These are phyloP conservation scores for Clarias macrocephalus DNA, from an alignment of 2,113 vertebrate species.

Conservation along the genomic window DNA sequence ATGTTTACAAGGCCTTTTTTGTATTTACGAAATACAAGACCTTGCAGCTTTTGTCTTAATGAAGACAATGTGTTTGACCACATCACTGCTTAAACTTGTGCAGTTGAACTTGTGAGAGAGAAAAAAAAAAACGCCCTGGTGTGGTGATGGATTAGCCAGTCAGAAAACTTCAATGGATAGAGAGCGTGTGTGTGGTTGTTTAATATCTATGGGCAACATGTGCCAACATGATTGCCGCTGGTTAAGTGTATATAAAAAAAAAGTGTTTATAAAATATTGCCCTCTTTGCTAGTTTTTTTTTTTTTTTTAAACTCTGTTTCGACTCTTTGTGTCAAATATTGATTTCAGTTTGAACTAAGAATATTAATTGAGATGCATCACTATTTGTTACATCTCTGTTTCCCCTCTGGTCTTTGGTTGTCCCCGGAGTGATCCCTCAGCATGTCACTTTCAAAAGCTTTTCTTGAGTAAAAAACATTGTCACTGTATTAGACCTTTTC, in stretches of 20 bases:
- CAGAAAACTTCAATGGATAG: background rate
- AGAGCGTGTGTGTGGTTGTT: background rate
- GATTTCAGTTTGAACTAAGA: background rate
- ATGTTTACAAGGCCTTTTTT: background rate
- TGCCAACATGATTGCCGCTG: background rate
- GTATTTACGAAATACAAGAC: background rate
- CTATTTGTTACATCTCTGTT: background rate
- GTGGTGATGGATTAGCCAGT: background rate
- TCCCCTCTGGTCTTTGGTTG: background rate
- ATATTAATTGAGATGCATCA: background rate
- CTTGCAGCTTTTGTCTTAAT: background rate
- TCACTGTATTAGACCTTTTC: background rate
- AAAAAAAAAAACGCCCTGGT: background rate
- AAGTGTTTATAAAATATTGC: too few relatives aligned
- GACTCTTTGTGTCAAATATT: background rate
- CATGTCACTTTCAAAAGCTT: background rate
- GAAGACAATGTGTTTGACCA: background rate
- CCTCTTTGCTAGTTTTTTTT: too few relatives aligned
- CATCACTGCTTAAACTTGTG: background rate
- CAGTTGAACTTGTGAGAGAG: background rate
- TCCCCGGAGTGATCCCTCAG: background rate
- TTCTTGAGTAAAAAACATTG: background rate
- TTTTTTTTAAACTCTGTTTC: too few relatives aligned
- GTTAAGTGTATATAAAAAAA: too few relatives aligned
- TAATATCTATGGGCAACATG: background rate